A percentile compares a stretch with the other conserved stretches of the same genome.
These are phyloP conservation scores for Opisthocomus hoazin DNA, from an alignment of 2,113 vertebrate genomes.

Conservation along the genomic window DNA sequence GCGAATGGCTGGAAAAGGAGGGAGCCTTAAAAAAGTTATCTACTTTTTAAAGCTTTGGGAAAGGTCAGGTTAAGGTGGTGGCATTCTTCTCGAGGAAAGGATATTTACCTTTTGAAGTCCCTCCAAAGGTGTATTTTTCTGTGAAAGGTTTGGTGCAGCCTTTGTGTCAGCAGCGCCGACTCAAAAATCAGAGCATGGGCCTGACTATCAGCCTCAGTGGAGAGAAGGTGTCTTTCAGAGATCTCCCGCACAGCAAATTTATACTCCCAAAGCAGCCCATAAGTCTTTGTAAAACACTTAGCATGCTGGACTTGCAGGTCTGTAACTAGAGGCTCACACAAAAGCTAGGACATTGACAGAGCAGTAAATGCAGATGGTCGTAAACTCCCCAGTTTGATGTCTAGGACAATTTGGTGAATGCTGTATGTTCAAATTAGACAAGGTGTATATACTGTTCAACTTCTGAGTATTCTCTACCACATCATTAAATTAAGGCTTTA, in stretches of 20 bases:
- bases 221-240: background rate
- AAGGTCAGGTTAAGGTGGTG: background rate
- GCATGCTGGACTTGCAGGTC: background rate
- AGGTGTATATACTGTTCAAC: background rate
- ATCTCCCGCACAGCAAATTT: background rate
- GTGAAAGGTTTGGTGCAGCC: background rate
- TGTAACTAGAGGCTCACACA: background rate
- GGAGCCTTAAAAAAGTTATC: background rate
- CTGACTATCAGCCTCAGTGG: background rate
- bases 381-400: background rate
- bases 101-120: background rate
- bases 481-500: background rate
- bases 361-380: background rate
- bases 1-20: background rate
- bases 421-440: background rate
- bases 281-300: background rate
- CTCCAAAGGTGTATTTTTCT: background rate
- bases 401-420: background rate
- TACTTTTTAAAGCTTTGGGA: background rate
- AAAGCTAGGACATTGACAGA: background rate
- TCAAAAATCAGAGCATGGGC: background rate
- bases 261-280: background rate
- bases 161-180: background rate
- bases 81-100: background rate
- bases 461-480: background rate